Base-by-base conservation (phyloP, 2,113 vertebrate species). In the Gila orcuttii region DNA sequence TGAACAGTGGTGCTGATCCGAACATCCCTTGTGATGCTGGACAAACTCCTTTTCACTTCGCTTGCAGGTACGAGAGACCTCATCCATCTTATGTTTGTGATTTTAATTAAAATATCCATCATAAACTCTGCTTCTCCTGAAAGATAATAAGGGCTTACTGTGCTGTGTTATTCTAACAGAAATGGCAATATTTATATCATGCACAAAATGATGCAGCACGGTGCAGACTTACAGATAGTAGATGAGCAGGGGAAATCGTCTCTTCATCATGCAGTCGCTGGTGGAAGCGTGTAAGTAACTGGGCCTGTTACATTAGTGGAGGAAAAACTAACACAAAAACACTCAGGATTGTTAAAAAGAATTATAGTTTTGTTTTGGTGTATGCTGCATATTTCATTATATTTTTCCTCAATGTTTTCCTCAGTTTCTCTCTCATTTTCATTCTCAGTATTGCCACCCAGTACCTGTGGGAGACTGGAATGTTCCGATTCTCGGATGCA, bases 1-100 rank as follows among this genome's bases (percentile, higher is more conserved):
- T 96, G 3, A 91, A 88, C 69, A 90, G 89, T 31, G 95, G 93
- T 57, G 95, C 95, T n/a, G 93, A 95, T 87, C 91, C 94, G 28
- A 96, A 96, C 86, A 6, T 93, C 55, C 89, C 92, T 5, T 94
- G 93, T 85, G 93, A 96, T 85, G 90, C 93, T 2, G 95, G 95
- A 75, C 95, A 95, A 89, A 95, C 95, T 13, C 88, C 94, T 75
- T 96, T 96, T 91, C 95, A 96, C 87, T 96, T 96, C 83, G 93
- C 93, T 80, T 95, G 95, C 93, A 93, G 95, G 95, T 95, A 80
- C 3, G 15, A 15, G 25, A n/a, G 12, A 62, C 9, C 23, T 62
- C 73, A 25, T 75, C n/a, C 31, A 7, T 74, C 25, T 21, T 36
- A 57, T 81, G 11, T 47, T n/a, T 59, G 6, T 82, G 2, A 66